Conservation (phyloP, 2,113 vertebrate genomes). For the Antennarius striatus region DNA sequence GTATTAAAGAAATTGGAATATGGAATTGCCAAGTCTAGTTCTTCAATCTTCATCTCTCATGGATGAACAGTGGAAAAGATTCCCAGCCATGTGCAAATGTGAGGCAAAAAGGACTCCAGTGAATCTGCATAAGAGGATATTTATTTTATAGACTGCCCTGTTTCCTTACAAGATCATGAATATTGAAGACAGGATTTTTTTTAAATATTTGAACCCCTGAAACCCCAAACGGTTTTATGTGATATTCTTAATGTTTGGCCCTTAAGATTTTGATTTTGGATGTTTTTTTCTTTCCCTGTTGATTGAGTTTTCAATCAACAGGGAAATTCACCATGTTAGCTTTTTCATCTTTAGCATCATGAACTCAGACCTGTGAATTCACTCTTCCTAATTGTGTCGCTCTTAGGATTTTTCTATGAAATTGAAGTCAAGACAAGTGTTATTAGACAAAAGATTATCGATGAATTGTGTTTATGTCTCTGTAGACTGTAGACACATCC, state of each 20-base stretch:
- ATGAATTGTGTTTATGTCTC: not conserved
- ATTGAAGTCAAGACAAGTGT: too few relatives aligned
- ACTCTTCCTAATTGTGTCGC: too few relatives aligned
- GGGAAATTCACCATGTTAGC: too few relatives aligned
- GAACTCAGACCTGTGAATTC: not conserved
- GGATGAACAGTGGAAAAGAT: not conserved
- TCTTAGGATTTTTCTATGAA: too few relatives aligned
- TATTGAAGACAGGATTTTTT: constrained; percentile 8
- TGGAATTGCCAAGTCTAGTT: constrained; percentile 4
- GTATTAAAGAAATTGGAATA: constrained; percentile 7
- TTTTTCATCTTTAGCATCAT: not conserved
- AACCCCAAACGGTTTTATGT: not conserved
- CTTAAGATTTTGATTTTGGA: not conserved
- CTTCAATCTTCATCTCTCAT: not conserved
- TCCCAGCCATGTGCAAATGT: constrained; percentile 7
- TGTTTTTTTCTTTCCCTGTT: not conserved
- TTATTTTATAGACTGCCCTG: constrained; percentile 33
- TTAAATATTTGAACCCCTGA: not conserved
- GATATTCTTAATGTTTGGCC: not conserved
- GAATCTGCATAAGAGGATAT: constrained; percentile 14
- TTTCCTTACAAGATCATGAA: constrained; percentile 15
- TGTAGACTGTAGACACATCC: not conserved
- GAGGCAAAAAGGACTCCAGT: constrained; percentile 41
- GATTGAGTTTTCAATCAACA: not conserved
- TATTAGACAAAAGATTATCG: too few relatives aligned